A percentile compares a stretch with the other conserved stretches of the same genome.
Conservation (phyloP, 2,888 invertebrate species). For the Fabriciana adippe region DNA sequence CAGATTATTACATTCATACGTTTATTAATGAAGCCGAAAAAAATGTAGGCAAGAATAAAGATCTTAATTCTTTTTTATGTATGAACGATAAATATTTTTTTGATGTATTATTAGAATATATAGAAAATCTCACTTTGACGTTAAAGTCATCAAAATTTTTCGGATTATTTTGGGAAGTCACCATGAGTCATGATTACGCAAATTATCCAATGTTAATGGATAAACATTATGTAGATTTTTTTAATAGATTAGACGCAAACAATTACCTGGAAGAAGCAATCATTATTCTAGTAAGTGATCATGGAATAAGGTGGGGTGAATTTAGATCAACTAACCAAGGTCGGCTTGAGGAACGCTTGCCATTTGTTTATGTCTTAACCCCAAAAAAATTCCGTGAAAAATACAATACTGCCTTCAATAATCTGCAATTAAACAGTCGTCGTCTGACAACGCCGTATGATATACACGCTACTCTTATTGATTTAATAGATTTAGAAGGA, state of each 20-base stretch:
- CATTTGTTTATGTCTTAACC: constrained; percentile 86
- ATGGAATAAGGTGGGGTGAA: constrained; percentile 92
- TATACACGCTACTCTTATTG: constrained; percentile 87
- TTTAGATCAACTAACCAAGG: constrained; percentile 91
- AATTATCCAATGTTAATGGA: constrained; percentile 89
- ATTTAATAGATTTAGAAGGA: constrained; percentile 79
- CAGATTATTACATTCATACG: constrained; percentile 90
- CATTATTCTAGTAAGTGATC: constrained; percentile 91
- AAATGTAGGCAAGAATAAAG: constrained; percentile 82
- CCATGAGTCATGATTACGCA: constrained; percentile 90
- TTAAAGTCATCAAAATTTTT: constrained; percentile 84
- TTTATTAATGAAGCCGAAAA: constrained; percentile 83
- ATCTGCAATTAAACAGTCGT: constrained; percentile 83
- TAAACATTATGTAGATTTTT: constrained; percentile 78
- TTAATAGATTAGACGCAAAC: constrained; percentile 72
- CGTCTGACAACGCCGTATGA: constrained; percentile 89
- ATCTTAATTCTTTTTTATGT: constrained; percentile 84
- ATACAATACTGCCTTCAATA: constrained; percentile 82
- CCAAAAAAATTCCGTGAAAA: constrained; percentile 86
- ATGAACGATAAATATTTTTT: constrained; percentile 85
- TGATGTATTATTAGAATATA: constrained; percentile 86
- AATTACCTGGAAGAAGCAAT: constrained; percentile 84
- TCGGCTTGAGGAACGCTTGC: constrained; percentile 91
- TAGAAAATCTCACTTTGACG: constrained; percentile 81
- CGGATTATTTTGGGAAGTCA: constrained; percentile 90